phyloP scores from a whole-genome alignment of 2,113 vertebrate genomes.

The Bubalus kerabau region DNA sequence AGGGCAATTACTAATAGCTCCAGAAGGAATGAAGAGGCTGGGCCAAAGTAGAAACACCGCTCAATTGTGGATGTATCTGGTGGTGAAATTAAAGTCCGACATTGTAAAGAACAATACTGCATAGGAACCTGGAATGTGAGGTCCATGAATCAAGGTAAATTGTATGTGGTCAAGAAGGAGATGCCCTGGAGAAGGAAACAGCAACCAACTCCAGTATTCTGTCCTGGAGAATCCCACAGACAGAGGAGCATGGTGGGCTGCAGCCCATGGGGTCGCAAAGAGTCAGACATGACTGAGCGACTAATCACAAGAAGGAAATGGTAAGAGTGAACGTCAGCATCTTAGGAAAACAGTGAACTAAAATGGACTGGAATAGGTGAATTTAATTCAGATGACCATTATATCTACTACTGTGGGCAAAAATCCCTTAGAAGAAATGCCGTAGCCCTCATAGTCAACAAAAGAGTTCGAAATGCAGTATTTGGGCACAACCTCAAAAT shows the following conservation, averaged over 20 bases:
- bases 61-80: not conserved
- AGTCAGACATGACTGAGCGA: accelerated
- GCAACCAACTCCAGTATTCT: not conserved
- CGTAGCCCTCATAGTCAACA: not conserved
- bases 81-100: not conserved
- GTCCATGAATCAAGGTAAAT: not conserved
- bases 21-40: not conserved
- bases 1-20: not conserved
- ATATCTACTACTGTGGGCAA: not conserved
- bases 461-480: not conserved
- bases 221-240: not conserved
- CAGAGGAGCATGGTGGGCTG: not conserved
- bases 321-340: not conserved
- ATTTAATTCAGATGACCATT: not conserved
- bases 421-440: not conserved
- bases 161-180: not conserved
- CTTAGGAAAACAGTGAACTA: not conserved
- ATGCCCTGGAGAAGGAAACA: not conserved
- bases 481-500: not conserved
- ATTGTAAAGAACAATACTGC: not conserved
- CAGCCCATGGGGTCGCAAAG: not conserved
- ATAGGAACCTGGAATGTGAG: not conserved
- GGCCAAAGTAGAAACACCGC: not conserved
- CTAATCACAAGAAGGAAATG: not conserved
- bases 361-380: not conserved